These are phyloP conservation scores for Pemphredon lugubris DNA, from an alignment of 2,888 invertebrate species.

Conservation along the genomic window DNA sequence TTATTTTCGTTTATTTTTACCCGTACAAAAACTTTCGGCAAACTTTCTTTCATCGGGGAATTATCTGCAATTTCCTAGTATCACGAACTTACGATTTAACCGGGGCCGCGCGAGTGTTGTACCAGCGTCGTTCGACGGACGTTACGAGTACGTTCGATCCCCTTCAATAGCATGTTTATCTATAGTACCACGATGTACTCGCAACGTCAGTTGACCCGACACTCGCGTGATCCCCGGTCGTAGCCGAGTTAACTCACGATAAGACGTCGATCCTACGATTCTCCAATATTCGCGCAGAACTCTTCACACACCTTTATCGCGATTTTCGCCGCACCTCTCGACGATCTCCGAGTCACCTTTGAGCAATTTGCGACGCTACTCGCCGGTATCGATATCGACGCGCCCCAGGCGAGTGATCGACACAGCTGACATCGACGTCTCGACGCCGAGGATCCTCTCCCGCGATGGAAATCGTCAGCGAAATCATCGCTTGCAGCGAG, in stretches of 20 bases:
- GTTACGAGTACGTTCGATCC: too few species aligned
- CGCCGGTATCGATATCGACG: slow-evolving; percentile 76
- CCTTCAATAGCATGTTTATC: too few species aligned
- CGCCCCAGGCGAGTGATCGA: slow-evolving; percentile 88
- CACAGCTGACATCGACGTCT: slow-evolving; percentile 93
- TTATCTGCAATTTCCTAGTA: too few species aligned
- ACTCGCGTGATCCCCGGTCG: not conserved
- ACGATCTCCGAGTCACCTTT: slow-evolving; percentile 86
- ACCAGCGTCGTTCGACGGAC: too few species aligned
- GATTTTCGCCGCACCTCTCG: slow-evolving; percentile 88
- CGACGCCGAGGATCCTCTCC: slow-evolving; percentile 80
- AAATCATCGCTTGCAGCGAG: slow-evolving; percentile 73
- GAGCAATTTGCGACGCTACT: slow-evolving; percentile 72
- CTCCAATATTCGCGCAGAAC: slow-evolving; percentile 58
- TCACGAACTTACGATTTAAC: too few species aligned
- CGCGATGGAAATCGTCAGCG: slow-evolving; percentile 62
- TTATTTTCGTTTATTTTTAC: too few species aligned
- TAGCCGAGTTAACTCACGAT: not conserved
- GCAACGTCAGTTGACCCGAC: too few species aligned
- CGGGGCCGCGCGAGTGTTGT: too few species aligned
- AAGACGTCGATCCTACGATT: not conserved
- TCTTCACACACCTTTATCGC: slow-evolving; percentile 75
- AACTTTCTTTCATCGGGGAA: too few species aligned
- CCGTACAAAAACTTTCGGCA: too few species aligned
- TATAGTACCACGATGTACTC: too few species aligned